Conservation (phyloP, 2,113 vertebrate species). For the Alligator sinensis region DNA sequence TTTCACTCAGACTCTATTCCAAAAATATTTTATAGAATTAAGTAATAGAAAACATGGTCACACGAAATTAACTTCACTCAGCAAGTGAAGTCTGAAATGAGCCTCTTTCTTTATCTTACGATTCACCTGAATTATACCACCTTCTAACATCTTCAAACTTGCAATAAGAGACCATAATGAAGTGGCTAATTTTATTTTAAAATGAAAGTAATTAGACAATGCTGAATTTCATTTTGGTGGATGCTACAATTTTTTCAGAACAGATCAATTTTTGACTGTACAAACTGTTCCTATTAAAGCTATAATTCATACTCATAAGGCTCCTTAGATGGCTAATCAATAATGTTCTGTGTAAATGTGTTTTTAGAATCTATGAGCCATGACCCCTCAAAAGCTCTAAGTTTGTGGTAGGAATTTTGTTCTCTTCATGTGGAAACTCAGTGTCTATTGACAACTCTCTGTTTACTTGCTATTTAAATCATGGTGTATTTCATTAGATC, state of each 20-base stretch:
- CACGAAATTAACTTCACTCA: neutral
- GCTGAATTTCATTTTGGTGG: neutral
- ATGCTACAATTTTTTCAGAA: conserved; percentile 4
- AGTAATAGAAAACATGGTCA: neutral
- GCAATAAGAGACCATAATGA: neutral
- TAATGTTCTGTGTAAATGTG: conserved; percentile 15
- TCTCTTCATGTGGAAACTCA: conserved; percentile 42
- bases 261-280: neutral
- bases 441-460: conserved; percentile 54
- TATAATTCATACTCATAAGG: conserved; percentile 15
- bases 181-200: neutral
- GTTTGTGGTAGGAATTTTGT: conserved; percentile 15
- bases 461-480: conserved; percentile 74
- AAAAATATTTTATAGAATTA: neutral
- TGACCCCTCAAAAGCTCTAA: conserved; percentile 24
- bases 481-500: conserved; percentile 66
- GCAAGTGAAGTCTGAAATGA: neutral
- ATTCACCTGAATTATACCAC: neutral
- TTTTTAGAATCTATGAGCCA: conserved; percentile 18
- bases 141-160: neutral
- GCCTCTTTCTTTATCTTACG: neutral
- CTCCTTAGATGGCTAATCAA: conserved; percentile 39
- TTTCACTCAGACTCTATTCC: neutral
- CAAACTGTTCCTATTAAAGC: conserved; percentile 10
- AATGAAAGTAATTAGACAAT: neutral